Evolutionary conservation across 2,113 vertebrate genomes (phyloP).

Genomic region (Microcebus tavaratra): DNA sequence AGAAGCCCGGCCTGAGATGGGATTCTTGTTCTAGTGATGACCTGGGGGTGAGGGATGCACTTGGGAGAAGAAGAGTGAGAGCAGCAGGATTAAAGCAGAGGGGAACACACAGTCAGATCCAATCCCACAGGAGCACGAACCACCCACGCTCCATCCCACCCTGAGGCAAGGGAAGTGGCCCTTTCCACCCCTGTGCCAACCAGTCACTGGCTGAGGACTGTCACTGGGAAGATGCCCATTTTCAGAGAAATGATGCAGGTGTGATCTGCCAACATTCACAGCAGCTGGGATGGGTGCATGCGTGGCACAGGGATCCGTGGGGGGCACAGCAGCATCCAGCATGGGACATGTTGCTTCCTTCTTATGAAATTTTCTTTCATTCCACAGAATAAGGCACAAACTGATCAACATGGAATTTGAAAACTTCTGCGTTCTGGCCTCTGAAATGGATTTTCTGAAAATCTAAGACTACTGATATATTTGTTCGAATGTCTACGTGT

Average conservation of each 20-base stretch:
- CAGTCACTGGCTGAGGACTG: not conserved
- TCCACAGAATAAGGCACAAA: not conserved
- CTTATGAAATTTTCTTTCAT: not conserved
- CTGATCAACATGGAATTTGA: not conserved
- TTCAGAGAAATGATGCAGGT: not conserved
- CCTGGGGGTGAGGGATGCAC: not conserved
- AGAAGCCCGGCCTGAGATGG: not conserved
- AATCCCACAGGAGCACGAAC: not conserved
- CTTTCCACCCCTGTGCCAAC: not conserved
- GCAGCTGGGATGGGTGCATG: rapidly evolving
- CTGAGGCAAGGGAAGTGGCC: not conserved
- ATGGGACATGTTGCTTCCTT: not conserved
- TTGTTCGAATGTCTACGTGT: not conserved
- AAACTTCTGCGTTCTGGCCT: not conserved
- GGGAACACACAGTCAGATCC: not conserved
- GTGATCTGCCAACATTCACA: not conserved
- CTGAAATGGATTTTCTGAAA: not conserved
- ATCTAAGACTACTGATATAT: not conserved
- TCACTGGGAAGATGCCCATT: not conserved
- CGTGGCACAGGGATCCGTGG: not conserved
- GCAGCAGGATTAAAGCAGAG: not conserved
- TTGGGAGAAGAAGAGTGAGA: not conserved
- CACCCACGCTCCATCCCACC: not conserved
- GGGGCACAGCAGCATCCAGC: not conserved
- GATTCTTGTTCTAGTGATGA: not conserved